phyloP scores from a whole-genome alignment of 2,888 invertebrate genomes.

The Nemotelus pantherinus region DNA sequence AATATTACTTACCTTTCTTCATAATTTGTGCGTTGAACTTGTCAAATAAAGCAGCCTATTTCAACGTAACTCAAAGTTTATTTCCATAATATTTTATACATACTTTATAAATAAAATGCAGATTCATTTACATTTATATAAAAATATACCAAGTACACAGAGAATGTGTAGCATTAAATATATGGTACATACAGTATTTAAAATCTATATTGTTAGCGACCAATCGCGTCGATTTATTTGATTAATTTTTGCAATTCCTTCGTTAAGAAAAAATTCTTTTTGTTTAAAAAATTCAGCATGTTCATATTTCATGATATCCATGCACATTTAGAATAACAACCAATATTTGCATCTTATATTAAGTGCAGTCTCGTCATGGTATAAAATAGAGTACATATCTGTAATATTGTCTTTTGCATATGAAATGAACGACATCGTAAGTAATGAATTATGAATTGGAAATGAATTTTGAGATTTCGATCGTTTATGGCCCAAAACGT shows the following conservation, averaged over 20 bases:
- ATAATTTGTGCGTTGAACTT: not conserved
- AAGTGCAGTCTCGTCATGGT: too few relatives aligned
- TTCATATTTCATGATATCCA: too few relatives aligned
- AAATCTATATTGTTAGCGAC: not conserved
- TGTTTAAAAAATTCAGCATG: too few relatives aligned
- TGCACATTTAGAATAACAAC: too few relatives aligned
- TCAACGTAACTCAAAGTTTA: constrained; percentile 12
- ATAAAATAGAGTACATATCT: too few relatives aligned
- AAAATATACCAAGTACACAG: constrained; percentile 25
- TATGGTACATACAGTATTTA: constrained; percentile 10
- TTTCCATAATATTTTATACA: constrained; percentile 19
- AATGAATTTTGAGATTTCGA: too few relatives aligned
- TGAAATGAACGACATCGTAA: too few relatives aligned
- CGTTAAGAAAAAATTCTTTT: not conserved
- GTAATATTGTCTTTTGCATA: too few relatives aligned
- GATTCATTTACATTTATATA: constrained; percentile 28
- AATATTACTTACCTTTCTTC: too few relatives aligned
- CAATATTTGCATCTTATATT: too few relatives aligned
- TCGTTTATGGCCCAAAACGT: too few relatives aligned
- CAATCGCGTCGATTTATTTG: constrained; percentile 22
- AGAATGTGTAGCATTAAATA: constrained; percentile 15
- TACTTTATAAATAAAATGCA: constrained; percentile 34
- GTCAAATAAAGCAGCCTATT: not conserved
- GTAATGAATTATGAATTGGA: too few relatives aligned
- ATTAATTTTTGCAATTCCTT: not conserved